These are phyloP conservation scores for Stegophylla sp. DNA, from an alignment of 2,888 invertebrate species.

Conservation along the genomic window DNA sequence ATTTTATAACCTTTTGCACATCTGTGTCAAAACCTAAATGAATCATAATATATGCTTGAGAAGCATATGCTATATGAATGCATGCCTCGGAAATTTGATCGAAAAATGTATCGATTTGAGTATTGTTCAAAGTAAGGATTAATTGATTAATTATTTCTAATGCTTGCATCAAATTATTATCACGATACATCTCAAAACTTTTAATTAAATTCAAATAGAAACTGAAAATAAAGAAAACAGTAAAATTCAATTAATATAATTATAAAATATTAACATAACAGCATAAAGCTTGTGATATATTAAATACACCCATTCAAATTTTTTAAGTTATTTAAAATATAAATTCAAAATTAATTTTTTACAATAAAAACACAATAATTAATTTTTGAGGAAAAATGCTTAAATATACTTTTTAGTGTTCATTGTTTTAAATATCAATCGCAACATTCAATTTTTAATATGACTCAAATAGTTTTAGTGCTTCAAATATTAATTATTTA, in stretches of 20 bases:
- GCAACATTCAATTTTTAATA: too few species aligned
- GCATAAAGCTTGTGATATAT: neutral
- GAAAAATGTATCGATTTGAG: slow-evolving; percentile 29
- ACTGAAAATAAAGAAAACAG: neutral
- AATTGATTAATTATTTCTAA: neutral
- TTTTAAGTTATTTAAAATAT: neutral
- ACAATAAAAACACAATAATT: neutral
- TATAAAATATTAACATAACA: too few species aligned
- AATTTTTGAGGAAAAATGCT: neutral
- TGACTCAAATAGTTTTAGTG: too few species aligned
- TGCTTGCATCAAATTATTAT: neutral
- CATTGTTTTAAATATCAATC: too few species aligned
- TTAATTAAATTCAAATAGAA: neutral
- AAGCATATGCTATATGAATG: slow-evolving; percentile 9
- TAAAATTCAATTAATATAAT: neutral
- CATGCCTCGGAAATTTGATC: neutral
- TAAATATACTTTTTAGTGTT: neutral
- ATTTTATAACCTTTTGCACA: slow-evolving; percentile 9
- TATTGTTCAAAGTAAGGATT: neutral
- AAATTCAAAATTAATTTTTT: neutral
- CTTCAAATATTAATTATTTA: too few species aligned
- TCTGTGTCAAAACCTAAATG: neutral
- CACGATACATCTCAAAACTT: slow-evolving; percentile 24
- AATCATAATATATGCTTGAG: slow-evolving; percentile 1
- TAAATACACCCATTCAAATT: neutral